Conservation (phyloP, 2,888 invertebrate species). For the Athalia rosae region DNA sequence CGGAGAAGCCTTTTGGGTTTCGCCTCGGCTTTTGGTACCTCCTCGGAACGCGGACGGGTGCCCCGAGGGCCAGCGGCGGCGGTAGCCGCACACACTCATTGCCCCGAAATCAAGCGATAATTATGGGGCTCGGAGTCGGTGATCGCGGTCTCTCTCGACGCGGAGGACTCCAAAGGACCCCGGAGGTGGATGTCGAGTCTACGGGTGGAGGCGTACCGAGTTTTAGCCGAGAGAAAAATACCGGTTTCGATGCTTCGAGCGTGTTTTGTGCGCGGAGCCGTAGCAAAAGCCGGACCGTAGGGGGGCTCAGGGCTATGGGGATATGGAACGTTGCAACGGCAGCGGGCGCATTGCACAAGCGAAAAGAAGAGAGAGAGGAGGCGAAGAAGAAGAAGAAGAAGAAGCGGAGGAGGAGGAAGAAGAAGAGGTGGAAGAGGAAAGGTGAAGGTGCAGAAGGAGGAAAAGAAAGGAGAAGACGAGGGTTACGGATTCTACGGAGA, state of each 20-base stretch:
- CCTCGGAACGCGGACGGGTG: conserved; percentile 21
- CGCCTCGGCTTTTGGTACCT: neutral
- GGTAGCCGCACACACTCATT: conserved; percentile 39
- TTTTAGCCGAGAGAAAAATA: conserved; percentile 31
- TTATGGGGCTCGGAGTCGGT: conserved; percentile 36
- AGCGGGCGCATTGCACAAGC: too few species aligned
- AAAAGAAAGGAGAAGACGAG: neutral
- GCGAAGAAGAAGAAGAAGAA: too few species aligned
- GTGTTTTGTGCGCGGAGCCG: neutral
- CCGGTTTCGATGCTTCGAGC: conserved; percentile 15
- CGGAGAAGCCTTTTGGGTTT: neutral
- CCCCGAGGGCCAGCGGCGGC: conserved; percentile 12
- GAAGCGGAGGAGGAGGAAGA: too few species aligned
- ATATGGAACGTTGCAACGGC: conserved; percentile 8
- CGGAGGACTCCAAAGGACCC: conserved; percentile 31
- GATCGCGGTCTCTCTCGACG: conserved; percentile 39
- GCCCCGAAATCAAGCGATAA: conserved; percentile 42
- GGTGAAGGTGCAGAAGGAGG: too few species aligned
- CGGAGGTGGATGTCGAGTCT: conserved; percentile 27
- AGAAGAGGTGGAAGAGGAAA: too few species aligned
- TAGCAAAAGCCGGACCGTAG: conserved; percentile 24
- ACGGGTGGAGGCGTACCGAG: conserved; percentile 29
- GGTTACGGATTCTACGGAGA: neutral
- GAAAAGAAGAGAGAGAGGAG: too few species aligned
- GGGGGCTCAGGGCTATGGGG: conserved; percentile 19